A percentile compares a stretch with the other conserved stretches of the same genome.
These are phyloP conservation scores for Caradrina kadenii DNA, from an alignment of 2,888 invertebrate species.

Conservation along the genomic window DNA sequence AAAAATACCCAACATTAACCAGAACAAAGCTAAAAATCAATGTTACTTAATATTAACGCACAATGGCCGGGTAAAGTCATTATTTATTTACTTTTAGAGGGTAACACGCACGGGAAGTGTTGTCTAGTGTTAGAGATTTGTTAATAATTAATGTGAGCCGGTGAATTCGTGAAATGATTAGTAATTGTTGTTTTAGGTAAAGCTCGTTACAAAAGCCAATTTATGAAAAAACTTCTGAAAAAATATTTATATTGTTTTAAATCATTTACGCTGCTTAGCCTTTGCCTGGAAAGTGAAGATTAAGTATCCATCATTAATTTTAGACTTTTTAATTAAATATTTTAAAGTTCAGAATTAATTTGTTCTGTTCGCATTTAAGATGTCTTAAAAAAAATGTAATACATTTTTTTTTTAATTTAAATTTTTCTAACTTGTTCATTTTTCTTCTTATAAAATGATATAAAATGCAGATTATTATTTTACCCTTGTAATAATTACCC, in stretches of 20 bases:
- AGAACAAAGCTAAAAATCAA: slow-evolving; percentile 49
- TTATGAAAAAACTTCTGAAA: neutral
- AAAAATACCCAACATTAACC: slow-evolving; percentile 10
- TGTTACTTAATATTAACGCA: slow-evolving; percentile 55
- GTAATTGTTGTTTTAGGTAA: slow-evolving; percentile 10
- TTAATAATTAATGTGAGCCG: slow-evolving; percentile 35
- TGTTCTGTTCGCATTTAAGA: neutral
- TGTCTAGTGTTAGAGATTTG: slow-evolving; percentile 38
- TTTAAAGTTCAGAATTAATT: neutral
- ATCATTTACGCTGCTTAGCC: neutral
- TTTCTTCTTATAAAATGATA: neutral
- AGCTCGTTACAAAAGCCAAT: neutral
- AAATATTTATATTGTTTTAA: neutral
- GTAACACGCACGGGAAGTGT: slow-evolving; percentile 31
- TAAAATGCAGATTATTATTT: slow-evolving; percentile 4
- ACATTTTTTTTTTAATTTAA: no score
- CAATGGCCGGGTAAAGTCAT: slow-evolving; percentile 45
- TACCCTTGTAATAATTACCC: slow-evolving; percentile 32
- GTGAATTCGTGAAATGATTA: slow-evolving; percentile 18
- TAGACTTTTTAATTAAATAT: neutral
- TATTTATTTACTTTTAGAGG: slow-evolving; percentile 45
- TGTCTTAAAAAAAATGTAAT: neutral
- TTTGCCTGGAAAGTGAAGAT: neutral
- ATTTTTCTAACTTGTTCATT: neutral
- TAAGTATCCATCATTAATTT: neutral